Evolutionary conservation across 2,888 invertebrate species (phyloP), one percentile per base, ranked within the genome.

Genomic region (Drosophila falleni): DNA sequence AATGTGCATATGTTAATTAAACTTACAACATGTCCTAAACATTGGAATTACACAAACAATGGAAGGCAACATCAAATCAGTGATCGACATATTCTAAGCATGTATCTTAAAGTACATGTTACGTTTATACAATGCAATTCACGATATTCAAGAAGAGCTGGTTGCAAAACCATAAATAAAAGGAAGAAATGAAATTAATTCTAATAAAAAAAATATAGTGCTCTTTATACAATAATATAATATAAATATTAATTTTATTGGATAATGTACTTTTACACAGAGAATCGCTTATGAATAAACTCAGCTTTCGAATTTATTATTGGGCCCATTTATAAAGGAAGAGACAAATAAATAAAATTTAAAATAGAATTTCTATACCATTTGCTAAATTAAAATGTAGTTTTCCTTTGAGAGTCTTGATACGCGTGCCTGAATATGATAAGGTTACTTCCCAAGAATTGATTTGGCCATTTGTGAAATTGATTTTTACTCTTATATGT

Each of bases 361-460:
- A 13, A 76, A 53, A 41, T 54, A n/a, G 47, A 16, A 33, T 31
- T n/a, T 29, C 39, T 13, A 50, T 50, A 37, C 19, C 76, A 62
- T 55, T 49, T 49, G 39, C 46, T 19, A 73, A 89, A 89, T 89
- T 80, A 69, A 61, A 49, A 60, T 70, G 68, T 81, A 79, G 65
- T 71, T 75, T 62, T 78, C 63, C 63, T 61, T 26, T 23, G 41
- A 59, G 19, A 61, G 50, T 39, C 13, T 39, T n/a, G 35, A 23
- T 54, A 35, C 84, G 80, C 80, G 71, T 87, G 88, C 80, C 85
- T 0, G 19, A 59, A 51, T 53, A 11, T 46, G 71, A 71, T 83
- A 80, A 89, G 16, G 44, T 63, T 54, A 42, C 63, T 67, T 71
- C 65, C 53, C 29, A 65, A 69, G 11, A 85, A 89, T 54, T 87